phyloP scores from a whole-genome alignment of 2,888 invertebrate species.

The Eupithecia centaureata region DNA sequence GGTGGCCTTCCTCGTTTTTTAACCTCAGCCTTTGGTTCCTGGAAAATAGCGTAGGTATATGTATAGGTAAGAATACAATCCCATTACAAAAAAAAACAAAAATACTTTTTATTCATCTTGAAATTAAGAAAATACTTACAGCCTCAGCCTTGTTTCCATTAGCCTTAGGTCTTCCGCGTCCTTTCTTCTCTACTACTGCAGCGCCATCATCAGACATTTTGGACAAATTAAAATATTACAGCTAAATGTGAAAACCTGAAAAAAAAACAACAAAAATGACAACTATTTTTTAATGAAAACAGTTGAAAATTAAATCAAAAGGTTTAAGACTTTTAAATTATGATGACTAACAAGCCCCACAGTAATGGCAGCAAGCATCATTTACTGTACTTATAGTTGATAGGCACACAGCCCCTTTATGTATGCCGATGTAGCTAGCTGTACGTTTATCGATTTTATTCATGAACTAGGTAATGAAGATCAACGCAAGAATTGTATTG shows the following conservation, averaged over 20 bases:
- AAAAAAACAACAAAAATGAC: conserved; percentile 6
- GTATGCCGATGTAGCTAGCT: neutral
- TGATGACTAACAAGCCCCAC: conserved; percentile 14
- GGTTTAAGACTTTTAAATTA: neutral
- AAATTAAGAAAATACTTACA: conserved; percentile 10
- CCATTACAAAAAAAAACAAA: no score
- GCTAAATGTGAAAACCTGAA: conserved; percentile 59
- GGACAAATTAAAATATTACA: conserved; percentile 51
- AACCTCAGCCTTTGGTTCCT: conserved; percentile 79
- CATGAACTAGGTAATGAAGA: neutral
- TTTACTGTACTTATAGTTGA: neutral
- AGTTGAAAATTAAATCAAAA: neutral
- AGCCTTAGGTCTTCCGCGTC: conserved; percentile 79
- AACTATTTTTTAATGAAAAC: neutral
- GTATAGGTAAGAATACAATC: neutral
- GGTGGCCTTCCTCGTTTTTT: conserved; percentile 79
- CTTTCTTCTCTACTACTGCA: conserved; percentile 81
- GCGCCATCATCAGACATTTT: conserved; percentile 83
- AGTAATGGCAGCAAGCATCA: conserved; percentile 16
- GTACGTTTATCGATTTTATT: conserved; percentile 8
- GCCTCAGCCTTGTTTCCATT: conserved; percentile 79
- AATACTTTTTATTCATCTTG: no score
- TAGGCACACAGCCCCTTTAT: neutral
- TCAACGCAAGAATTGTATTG: neutral
- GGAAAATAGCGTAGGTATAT: no score